Conservation (phyloP, 2,113 vertebrate species). For the Seriola dumerili region DNA sequence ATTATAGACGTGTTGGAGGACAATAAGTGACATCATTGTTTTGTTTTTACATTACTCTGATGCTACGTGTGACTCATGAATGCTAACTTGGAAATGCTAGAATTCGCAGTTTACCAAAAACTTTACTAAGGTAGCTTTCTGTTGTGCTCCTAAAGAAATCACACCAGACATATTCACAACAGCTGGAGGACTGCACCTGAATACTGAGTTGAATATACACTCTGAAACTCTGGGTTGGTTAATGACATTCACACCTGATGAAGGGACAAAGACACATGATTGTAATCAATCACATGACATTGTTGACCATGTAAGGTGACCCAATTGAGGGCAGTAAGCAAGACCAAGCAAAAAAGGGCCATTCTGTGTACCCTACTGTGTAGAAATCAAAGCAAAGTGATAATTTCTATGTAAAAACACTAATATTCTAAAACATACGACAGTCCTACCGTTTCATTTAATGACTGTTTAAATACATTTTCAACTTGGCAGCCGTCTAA, state of each 20-base stretch:
- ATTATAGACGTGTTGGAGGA: slow-evolving; percentile 70
- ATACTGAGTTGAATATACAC: background rate
- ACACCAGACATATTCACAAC: background rate
- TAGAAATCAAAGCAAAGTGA: too few species aligned
- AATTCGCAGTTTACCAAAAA: background rate
- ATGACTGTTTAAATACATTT: background rate
- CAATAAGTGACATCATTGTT: slow-evolving; percentile 75
- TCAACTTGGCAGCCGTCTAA: background rate
- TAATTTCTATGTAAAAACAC: background rate
- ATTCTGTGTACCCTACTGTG: too few species aligned
- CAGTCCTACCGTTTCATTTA: background rate
- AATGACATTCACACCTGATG: background rate
- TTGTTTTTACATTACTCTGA: slow-evolving; percentile 62
- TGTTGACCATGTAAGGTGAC: background rate
- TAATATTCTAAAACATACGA: background rate
- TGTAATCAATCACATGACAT: background rate
- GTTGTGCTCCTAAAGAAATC: background rate
- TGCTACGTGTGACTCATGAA: slow-evolving; percentile 44
- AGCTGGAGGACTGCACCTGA: background rate
- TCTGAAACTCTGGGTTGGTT: background rate
- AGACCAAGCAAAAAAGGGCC: background rate
- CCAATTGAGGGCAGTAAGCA: background rate
- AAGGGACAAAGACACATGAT: background rate
- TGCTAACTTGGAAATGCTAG: slow-evolving; percentile 17
- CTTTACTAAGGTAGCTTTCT: background rate